Base-by-base conservation (phyloP, 1,140 invertebrate species). In the Pogonus chalceus region DNA sequence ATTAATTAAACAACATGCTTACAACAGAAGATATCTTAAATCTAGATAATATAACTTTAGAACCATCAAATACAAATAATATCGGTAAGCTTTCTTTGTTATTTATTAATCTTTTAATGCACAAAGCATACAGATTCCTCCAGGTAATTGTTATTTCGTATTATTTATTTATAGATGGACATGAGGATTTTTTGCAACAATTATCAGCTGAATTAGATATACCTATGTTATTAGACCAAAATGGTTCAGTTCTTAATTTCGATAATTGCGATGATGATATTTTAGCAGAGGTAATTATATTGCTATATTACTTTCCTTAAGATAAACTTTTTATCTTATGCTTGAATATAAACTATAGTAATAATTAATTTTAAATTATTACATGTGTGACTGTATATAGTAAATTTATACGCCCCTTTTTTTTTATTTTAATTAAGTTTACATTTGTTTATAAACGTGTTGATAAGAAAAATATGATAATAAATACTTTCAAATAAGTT, bases 121-220 rank as follows among this genome's bases (percentile, higher is more conserved):
- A 31, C 26, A 43, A 43, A 7, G 18, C 18, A 43, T 43, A 14
- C 26, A 43, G 7, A n/a, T n/a, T n/a, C n/a, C n/a, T n/a, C n/a
- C n/a, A n/a, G n/a, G n/a, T n/a, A n/a, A n/a, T n/a, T n/a, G n/a
- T n/a, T n/a, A n/a, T n/a, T n/a, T n/a, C n/a, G n/a, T n/a, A n/a
- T n/a, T n/a, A n/a, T n/a, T n/a, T n/a, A 18, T 43, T 43, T 31
- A 10, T 43, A 43, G 37, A 43, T 43, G 37, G 18, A 43, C 37
- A 65, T 26, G 67, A 67, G 52, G 65, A 69, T 50, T 67, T 69
- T 52, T 51, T 69, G 2, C 57, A 64, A 48, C 61, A 66, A 48
- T 37, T 69, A 24, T 66, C 65, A 21, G 59, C 62, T 4, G 62
- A 62, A 37, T 55, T 69, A 49, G 61, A 69, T 49, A 67, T 69